Percentiles rank a stretch among this genome's conserved stretches.
These are phyloP conservation scores for Stegodyphus mimosarum DNA, from an alignment of 1,140 invertebrate genomes.

Conservation along the genomic window DNA sequence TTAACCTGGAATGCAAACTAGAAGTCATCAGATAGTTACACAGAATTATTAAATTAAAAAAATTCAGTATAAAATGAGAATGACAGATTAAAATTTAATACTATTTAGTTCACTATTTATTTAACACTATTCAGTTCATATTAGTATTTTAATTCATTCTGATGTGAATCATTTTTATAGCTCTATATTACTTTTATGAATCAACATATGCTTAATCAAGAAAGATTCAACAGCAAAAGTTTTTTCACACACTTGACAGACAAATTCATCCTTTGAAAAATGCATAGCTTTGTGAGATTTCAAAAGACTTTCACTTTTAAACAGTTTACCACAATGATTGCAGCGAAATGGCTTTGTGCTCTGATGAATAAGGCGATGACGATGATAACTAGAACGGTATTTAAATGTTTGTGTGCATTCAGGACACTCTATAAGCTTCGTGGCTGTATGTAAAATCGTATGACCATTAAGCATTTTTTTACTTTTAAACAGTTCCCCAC, in stretches of 20 bases:
- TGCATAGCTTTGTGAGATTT: background rate
- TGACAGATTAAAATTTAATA: too few relatives aligned
- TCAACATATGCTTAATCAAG: background rate
- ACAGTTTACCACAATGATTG: background rate
- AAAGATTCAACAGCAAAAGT: background rate
- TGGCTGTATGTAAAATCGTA: background rate
- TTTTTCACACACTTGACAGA: background rate
- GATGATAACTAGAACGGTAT: background rate
- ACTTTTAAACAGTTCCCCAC: background rate
- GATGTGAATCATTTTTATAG: too few relatives aligned
- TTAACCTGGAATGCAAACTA: too few relatives aligned
- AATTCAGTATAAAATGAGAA: too few relatives aligned
- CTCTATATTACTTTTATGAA: too few relatives aligned
- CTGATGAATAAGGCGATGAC: background rate
- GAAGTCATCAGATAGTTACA: too few relatives aligned
- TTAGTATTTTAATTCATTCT: too few relatives aligned
- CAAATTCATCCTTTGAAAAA: background rate
- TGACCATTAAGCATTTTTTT: background rate
- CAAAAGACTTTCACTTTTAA: background rate
- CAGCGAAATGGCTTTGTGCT: background rate
- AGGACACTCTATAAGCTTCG: background rate
- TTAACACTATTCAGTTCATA: too few relatives aligned
- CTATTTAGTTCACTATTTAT: too few relatives aligned
- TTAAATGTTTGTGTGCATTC: background rate
- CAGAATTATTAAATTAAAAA: too few relatives aligned